phyloP scores from a whole-genome alignment of 2,113 vertebrate genomes.

The Cavia aperea region DNA sequence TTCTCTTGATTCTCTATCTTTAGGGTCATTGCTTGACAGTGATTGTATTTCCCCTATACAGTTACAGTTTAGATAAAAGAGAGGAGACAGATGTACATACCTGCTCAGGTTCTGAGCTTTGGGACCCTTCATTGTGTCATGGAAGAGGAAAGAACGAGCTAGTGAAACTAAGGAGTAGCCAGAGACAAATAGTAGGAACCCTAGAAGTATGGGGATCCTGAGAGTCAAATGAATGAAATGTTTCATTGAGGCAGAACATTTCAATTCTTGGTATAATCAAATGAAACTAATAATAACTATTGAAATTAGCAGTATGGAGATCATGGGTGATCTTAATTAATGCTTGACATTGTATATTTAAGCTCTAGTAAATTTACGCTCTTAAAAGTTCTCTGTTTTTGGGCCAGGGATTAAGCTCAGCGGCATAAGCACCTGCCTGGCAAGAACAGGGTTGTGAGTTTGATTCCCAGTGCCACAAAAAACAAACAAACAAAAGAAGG shows the following conservation, averaged over 20 bases:
- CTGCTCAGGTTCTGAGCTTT: neutral
- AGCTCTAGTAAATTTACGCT: neutral
- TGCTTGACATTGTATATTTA: neutral
- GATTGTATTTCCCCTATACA: neutral
- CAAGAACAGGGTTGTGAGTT: too few relatives aligned
- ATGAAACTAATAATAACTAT: neutral
- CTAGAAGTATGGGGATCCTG: neutral
- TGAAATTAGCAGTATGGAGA: neutral
- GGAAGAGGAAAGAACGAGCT: neutral
- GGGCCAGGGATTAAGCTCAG: too few relatives aligned
- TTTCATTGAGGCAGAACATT: neutral
- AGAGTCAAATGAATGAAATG: neutral
- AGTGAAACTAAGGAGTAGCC: neutral
- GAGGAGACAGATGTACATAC: neutral
- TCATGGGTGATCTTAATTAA: neutral
- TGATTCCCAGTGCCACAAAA: too few relatives aligned
- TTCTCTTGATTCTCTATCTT: neutral
- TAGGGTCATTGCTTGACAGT: neutral
- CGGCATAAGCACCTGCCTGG: too few relatives aligned
- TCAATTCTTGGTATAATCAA: neutral
- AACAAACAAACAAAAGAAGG: too few relatives aligned
- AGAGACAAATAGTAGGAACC: neutral
- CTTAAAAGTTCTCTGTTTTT: neutral
- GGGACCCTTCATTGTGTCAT: neutral
- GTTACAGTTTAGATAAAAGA: neutral